Evolutionary conservation across 2,797 vertebrate species (phyloP), one percentile per base, ranked within the genome.

Genomic region (Syngnathus rostellatus): DNA sequence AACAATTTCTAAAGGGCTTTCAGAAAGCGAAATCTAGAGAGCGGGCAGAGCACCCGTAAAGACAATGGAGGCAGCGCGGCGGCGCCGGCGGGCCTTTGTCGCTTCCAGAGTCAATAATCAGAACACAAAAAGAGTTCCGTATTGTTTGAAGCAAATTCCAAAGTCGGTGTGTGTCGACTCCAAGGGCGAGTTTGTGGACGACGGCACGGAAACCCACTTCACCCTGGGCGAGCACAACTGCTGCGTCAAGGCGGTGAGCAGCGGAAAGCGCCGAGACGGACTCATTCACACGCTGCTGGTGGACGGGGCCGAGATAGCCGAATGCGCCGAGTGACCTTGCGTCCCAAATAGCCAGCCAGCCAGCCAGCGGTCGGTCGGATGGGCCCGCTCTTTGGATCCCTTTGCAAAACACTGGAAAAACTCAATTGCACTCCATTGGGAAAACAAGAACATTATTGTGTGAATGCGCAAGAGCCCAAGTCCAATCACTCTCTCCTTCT

Each of bases 191-290:
- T 99, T 99, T 84, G 97, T 99, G 65, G 97, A 99, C 0, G 95
- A 99, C 0, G 97, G 96, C 62, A 98, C 96, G 0, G 96, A 99
- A 84, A 99, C 97, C 0, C 96, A 98, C 84, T 99, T 99, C 89
- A 92, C 83, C 1, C 84, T 99, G 2, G 92, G 90, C 23, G 86
- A 92, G 65, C 95, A 98, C 63, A 91, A 90, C 78, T 99, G 97
- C 85, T 96, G 89, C 71, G 94, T 99, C 83, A 99, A 98, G 78
- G 97, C 97, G 0, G 93, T 99, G 80, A 99, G 97, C 76, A 99
- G 97, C 38, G 96, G 97, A 10, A 96, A 94, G 86, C 90, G 92
- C 69, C 92, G 90, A 74, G 96, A 99, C 65, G 97, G 97, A 40
- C 95, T 99, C 85, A 92, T 99, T 74, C 97, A 99, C 67, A 94